phyloP scores from a whole-genome alignment of 2,888 invertebrate genomes.

The Phanerotoma sp. region DNA sequence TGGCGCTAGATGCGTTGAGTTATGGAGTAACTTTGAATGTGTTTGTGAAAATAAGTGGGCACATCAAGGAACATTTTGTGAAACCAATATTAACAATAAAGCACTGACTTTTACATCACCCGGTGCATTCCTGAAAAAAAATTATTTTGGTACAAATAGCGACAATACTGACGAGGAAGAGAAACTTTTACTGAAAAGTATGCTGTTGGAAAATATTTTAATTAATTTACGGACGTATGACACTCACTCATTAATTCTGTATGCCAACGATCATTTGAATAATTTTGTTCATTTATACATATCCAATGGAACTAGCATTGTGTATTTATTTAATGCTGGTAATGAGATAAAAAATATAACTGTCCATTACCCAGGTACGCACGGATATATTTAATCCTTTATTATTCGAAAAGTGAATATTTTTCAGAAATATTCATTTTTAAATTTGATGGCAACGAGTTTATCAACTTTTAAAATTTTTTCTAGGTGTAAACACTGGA shows the following conservation, averaged over 20 bases:
- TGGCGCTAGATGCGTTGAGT: constrained; percentile 84
- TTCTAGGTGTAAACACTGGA: constrained; percentile 71
- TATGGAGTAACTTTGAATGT: constrained; percentile 91
- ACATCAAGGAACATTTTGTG: constrained; percentile 86
- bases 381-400: too few species aligned
- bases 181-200: constrained; percentile 65
- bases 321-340: constrained; percentile 82
- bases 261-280: constrained; percentile 90
- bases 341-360: constrained; percentile 79
- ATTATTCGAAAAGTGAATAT: too few species aligned
- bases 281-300: constrained; percentile 91
- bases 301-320: constrained; percentile 75
- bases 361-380: constrained; percentile 66
- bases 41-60: constrained; percentile 92
- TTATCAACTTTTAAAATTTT: constrained; percentile 21
- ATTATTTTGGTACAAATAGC: constrained; percentile 68
- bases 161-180: constrained; percentile 67
- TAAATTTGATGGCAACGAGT: too few species aligned
- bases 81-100: constrained; percentile 88
- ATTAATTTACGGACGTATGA: constrained; percentile 89
- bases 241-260: constrained; percentile 77
- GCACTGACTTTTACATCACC: constrained; percentile 84
- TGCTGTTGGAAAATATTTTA: constrained; percentile 79
- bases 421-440: too few species aligned
- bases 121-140: constrained; percentile 78